Base-by-base conservation (phyloP, 2,113 vertebrate species). In the Zosterops hypoxanthus region DNA sequence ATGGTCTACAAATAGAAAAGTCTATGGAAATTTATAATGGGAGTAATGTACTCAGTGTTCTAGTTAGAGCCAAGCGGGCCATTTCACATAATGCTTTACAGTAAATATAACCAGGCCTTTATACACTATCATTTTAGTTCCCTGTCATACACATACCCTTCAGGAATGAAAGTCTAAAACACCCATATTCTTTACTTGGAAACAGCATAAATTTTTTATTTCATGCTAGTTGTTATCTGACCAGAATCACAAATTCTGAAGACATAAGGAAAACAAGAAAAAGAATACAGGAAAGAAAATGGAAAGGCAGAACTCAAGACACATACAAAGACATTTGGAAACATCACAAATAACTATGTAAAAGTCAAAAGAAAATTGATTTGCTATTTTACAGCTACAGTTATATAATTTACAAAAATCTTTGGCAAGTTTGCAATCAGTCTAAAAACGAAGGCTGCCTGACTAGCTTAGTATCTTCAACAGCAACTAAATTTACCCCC, bases 31-130 rank as follows among this genome's bases (percentile, higher is more conserved):
- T 84, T 42, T 90, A 90, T 85, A 92, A 88, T 95, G 47, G 81
- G 36, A 92, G 22, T 76, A 90, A 78, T 78, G 89, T 85, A 97
- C 89, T 90, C 68, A 50, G 28, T 94, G 92, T 93, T 95, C 93
- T 46, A 57, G 59, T 71, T 85, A 81, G 28, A 94, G 63, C 41
- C 75, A 96, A 96, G 61, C 55, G 49, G 85, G 53, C 72, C 82
- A 96, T 89, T 91, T 92, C 89, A 90, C 66, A 71, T 65, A 86
- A 80, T 90, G 80, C 22, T 76, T 92, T 95, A 94, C 82, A 85
- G 82, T 86, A 94, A 96, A 94, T 69, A 93, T 46, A 92, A 92
- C 85, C 68, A 92, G 56, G 77, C 22, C 82, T 84, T 91, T 53
- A 61, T 28, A 65, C 29, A 47, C 34, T 13, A 64, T 29, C 64